Conservation (phyloP, 2,888 invertebrate species). For the Patella ulyssiponensis region DNA sequence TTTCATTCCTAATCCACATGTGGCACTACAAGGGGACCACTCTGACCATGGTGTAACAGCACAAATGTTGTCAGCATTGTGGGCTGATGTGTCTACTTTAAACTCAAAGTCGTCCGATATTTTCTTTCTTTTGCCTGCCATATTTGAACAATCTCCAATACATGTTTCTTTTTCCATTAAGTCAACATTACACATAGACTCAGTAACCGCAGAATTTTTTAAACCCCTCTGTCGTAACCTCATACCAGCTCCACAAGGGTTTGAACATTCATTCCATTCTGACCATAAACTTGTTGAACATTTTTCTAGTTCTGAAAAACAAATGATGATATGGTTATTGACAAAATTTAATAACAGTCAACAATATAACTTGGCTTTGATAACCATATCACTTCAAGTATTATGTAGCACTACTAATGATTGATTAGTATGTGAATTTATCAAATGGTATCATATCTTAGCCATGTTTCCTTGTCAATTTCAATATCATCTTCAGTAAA, state of each 20-base stretch:
- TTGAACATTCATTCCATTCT: slow-evolving; percentile 74
- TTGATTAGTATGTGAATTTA: too few species aligned
- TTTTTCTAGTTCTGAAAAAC: slow-evolving; percentile 70
- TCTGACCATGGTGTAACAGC: slow-evolving; percentile 85
- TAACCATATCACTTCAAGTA: too few species aligned
- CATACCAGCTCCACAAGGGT: slow-evolving; percentile 76
- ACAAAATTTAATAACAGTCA: too few species aligned
- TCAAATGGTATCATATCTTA: too few species aligned
- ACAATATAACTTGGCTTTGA: too few species aligned
- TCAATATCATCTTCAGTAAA: too few species aligned
- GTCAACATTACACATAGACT: slow-evolving; percentile 60
- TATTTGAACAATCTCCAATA: slow-evolving; percentile 57
- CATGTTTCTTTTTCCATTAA: slow-evolving; percentile 66
- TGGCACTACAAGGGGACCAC: slow-evolving; percentile 86
- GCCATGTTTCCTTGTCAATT: too few species aligned
- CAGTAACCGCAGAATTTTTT: slow-evolving; percentile 57
- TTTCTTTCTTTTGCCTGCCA: slow-evolving; percentile 36
- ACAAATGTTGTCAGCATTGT: slow-evolving; percentile 65
- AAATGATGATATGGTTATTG: neutral
- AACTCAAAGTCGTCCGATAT: slow-evolving; percentile 55
- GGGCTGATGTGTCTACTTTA: slow-evolving; percentile 45
- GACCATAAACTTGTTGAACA: slow-evolving; percentile 76
- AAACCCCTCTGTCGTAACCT: slow-evolving; percentile 77
- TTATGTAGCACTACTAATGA: too few species aligned
- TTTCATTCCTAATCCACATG: slow-evolving; percentile 81